Base-by-base conservation (phyloP, 2,888 invertebrate genomes). In the Galerucella calmariensis region DNA sequence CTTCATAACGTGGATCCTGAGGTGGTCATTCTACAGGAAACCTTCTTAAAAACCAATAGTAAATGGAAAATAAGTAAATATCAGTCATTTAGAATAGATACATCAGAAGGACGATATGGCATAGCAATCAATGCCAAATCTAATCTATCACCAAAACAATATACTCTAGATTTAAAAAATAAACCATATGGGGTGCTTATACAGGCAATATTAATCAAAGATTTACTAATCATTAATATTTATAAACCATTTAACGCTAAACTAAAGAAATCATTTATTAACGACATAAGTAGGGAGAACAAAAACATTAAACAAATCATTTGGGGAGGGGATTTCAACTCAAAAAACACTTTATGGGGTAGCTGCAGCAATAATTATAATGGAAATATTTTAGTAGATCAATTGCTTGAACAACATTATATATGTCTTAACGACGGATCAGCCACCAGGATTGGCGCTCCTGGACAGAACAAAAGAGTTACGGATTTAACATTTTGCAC, bases 401-500 rank as follows among this genome's bases (percentile, higher is more conserved):
- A 6, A 35, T 27, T 5, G 6, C 6, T 6, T 35, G 35, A 35
- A 35, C 35, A 35, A 35, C 5, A 35, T 6, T 35, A 35, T 6
- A 35, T 35, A 35, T 51, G n/a, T 51, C 51, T 51, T n/a, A 51
- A 51, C n/a, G 14, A 51, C 14, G 14, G 51, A 35, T 35, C 35
- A 6, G 35, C 35, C 35, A 35, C 5, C 6, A 35, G 35, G 35
- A 35, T 35, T 35, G 14, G 10, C n/a, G n/a, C 14, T 12, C n/a
- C 14, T n/a, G 16, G 44, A 2, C 46, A 63, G 12, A 63, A 63
- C 10, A 44, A 63, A 63, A 63, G 63, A 10, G 20, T 63, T 9
- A 63, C 16, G 9, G 46, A 63, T 41, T n/a, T 63, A 14, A 63
- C 63, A 3, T 46, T 63, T 46, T 63, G 63, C 20, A 35, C 24